Conservation (phyloP, 2,797 vertebrate species). For the Enteromius thamalakanensis region DNA sequence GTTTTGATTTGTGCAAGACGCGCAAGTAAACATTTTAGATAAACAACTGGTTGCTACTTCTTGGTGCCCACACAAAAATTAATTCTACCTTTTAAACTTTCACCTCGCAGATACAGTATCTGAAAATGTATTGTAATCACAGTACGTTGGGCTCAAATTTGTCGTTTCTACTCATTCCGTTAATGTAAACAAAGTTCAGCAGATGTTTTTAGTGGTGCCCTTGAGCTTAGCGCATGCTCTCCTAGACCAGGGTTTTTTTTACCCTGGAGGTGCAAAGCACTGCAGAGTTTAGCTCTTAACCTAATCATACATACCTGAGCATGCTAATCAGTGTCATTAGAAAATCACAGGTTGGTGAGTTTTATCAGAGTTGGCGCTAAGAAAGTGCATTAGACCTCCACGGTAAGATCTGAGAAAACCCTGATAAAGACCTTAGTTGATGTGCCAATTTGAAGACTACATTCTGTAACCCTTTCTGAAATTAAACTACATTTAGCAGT, state of each 20-base stretch:
- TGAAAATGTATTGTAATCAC: background rate
- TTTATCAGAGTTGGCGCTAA: too few species aligned
- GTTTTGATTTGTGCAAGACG: constrained; percentile 64
- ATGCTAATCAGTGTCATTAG: too few species aligned
- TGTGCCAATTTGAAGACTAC: background rate
- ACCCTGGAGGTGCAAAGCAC: too few species aligned
- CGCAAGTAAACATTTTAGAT: constrained; percentile 66
- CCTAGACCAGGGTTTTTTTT: too few species aligned
- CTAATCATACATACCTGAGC: too few species aligned
- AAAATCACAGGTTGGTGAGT: too few species aligned
- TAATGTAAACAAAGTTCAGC: constrained; percentile 3
- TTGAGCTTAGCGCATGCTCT: background rate
- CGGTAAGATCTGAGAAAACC: too few species aligned
- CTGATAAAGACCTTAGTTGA: background rate
- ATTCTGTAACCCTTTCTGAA: background rate
- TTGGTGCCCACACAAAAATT: background rate
- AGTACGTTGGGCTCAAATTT: background rate
- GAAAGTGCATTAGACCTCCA: too few species aligned
- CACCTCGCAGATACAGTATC: background rate
- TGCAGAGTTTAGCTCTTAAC: too few species aligned
- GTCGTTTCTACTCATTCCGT: background rate
- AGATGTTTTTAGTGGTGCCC: background rate
- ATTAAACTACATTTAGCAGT: background rate
- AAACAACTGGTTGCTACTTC: constrained; percentile 12
- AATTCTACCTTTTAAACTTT: background rate